Percentiles rank a stretch among this genome's conserved stretches.
These are phyloP conservation scores for Goniozus legneri DNA, from an alignment of 1,140 invertebrate species.

Conservation along the genomic window DNA sequence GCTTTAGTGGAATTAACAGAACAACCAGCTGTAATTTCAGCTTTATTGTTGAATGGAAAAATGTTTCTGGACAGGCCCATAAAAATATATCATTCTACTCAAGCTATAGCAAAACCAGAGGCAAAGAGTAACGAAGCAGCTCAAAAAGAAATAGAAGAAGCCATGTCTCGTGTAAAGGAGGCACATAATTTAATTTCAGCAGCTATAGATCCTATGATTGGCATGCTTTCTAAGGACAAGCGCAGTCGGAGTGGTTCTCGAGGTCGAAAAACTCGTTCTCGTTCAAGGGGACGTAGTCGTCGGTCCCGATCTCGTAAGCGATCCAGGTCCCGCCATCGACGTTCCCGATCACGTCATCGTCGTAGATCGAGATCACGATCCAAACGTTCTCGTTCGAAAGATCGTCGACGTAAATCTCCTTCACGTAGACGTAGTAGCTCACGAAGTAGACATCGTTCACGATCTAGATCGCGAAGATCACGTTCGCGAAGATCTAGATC, in stretches of 20 bases:
- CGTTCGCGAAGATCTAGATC: slow-evolving; percentile 58
- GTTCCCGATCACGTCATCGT: slow-evolving; percentile 51
- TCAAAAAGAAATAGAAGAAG: slow-evolving; percentile 93
- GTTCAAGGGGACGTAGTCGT: slow-evolving; percentile 57
- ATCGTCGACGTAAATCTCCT: slow-evolving; percentile 46
- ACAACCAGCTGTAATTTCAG: slow-evolving; percentile 82
- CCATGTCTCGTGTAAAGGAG: slow-evolving; percentile 94
- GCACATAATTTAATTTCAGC: slow-evolving; percentile 91
- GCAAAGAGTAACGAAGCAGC: slow-evolving; percentile 93
- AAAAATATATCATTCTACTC: slow-evolving; percentile 83
- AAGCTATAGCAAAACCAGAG: slow-evolving; percentile 88
- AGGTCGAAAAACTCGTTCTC: slow-evolving; percentile 60
- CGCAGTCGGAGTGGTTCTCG: slow-evolving; percentile 62
- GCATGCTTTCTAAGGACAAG: slow-evolving; percentile 80
- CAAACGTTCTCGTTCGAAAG: slow-evolving; percentile 56
- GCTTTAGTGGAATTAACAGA: slow-evolving; percentile 93
- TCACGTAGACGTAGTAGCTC: slow-evolving; percentile 48
- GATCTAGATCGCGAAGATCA: slow-evolving; percentile 43
- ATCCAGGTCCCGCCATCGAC: slow-evolving; percentile 61
- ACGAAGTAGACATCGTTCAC: slow-evolving; percentile 43
- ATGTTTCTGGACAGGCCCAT: slow-evolving; percentile 47
- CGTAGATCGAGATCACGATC: slow-evolving; percentile 51
- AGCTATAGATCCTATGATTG: slow-evolving; percentile 86
- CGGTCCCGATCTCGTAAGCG: slow-evolving; percentile 55
- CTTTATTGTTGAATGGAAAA: slow-evolving; percentile 81